Percentiles rank a stretch among this genome's conserved stretches.
phyloP scores from a whole-genome alignment of 2,888 invertebrate genomes.

The Drosophila mimica region DNA sequence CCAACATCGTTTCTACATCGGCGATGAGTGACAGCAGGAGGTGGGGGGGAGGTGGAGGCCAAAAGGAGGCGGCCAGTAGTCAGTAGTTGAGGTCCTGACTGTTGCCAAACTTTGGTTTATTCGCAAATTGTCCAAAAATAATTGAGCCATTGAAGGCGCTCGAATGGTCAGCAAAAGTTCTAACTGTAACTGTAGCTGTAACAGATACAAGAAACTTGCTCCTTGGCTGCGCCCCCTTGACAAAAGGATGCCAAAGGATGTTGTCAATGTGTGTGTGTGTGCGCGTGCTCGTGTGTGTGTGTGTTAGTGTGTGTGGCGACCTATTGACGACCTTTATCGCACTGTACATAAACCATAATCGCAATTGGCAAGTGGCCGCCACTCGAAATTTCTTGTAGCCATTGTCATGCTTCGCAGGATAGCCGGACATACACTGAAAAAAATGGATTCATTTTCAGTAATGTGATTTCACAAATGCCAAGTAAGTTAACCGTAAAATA shows the following conservation, averaged over 20 bases:
- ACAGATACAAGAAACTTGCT: constrained; percentile 71
- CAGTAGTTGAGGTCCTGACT: background rate
- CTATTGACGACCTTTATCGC: constrained; percentile 84
- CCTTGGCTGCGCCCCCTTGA: constrained; percentile 43
- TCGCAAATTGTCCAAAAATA: constrained; percentile 83
- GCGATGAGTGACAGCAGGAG: background rate
- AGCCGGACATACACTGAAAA: constrained; percentile 25
- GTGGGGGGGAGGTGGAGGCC: no score
- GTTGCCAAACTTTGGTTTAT: constrained; percentile 74
- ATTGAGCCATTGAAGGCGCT: constrained; percentile 82
- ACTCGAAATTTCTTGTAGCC: constrained; percentile 62
- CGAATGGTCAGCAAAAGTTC: constrained; percentile 68
- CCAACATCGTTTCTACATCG: constrained; percentile 28
- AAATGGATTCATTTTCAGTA: background rate
- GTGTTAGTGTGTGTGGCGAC: constrained; percentile 66
- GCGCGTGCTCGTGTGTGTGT: constrained; percentile 17
- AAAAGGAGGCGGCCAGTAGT: background rate
- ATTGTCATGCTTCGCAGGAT: constrained; percentile 72
- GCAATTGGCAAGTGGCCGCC: constrained; percentile 81
- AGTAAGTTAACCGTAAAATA: no score
- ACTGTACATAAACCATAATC: constrained; percentile 83
- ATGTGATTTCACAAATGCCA: background rate
- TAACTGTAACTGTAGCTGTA: constrained; percentile 58
- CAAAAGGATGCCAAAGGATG: constrained; percentile 30
- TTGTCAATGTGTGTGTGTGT: constrained; percentile 27